These are phyloP conservation scores for Synanthedon andrenaeformis DNA, from an alignment of 2,888 invertebrate genomes.

Conservation along the genomic window DNA sequence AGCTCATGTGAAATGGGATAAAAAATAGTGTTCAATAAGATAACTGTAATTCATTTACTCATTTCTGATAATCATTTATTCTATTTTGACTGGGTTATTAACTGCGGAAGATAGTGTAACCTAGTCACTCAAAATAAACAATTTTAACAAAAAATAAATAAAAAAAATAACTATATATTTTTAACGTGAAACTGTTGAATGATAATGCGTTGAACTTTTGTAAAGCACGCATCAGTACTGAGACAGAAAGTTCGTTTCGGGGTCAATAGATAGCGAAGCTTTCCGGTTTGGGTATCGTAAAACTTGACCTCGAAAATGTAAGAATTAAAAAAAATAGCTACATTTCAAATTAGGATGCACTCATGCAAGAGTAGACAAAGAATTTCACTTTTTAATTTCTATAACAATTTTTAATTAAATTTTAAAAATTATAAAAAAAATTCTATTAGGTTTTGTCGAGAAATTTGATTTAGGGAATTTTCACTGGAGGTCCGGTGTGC, in stretches of 20 bases:
- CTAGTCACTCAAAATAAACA: no score
- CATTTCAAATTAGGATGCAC: conserved; percentile 45
- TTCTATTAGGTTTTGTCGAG: no score
- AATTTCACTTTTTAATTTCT: conserved; percentile 15
- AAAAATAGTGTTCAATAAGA: no score
- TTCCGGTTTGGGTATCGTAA: conserved; percentile 43
- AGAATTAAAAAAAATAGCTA: conserved; percentile 53
- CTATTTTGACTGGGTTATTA: no score
- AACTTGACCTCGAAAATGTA: conserved; percentile 39
- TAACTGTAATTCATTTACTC: no score
- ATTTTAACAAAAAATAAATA: no score
- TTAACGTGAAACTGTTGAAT: background rate
- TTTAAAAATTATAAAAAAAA: no score
- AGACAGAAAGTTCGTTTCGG: conserved; percentile 39
- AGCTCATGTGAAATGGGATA: no score
- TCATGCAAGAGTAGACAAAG: conserved; percentile 45
- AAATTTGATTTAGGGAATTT: background rate
- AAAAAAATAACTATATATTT: background rate
- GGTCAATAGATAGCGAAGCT: conserved; percentile 22
- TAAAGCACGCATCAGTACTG: conserved; percentile 4
- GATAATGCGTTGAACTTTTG: background rate
- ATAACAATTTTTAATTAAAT: background rate
- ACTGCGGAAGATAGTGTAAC: no score
- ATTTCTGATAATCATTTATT: no score
- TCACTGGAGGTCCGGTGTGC: conserved; percentile 1